These are phyloP conservation scores for Manis javanica DNA, from an alignment of 2,797 vertebrate genomes.

Conservation along the genomic window DNA sequence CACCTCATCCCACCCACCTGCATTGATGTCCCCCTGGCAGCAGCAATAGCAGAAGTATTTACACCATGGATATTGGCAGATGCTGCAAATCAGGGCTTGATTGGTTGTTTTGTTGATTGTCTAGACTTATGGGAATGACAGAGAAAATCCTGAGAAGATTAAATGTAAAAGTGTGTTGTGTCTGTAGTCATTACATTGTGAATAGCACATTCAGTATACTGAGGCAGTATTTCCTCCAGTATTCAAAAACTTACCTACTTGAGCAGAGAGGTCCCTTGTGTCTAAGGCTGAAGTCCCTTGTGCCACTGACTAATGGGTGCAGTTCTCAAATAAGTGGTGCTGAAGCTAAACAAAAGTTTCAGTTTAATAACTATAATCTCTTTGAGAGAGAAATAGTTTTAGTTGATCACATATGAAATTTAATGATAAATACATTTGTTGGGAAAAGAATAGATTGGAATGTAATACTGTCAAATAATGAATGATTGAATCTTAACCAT, in stretches of 20 bases:
- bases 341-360: not conserved
- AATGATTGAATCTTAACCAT: not conserved
- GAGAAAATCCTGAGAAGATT: not conserved
- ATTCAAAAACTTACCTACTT: not conserved
- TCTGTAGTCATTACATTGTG: not conserved
- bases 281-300: not conserved
- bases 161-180: not conserved
- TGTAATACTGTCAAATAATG: not conserved
- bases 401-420: no score
- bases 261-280: not conserved
- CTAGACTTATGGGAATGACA: not conserved
- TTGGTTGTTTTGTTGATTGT: not conserved
- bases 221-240: not conserved
- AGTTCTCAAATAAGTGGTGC: not conserved
- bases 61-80: not conserved
- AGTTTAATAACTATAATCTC: not conserved
- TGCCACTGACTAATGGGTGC: no score
- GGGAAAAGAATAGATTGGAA: not conserved
- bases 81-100: not conserved
- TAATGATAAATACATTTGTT: not conserved
- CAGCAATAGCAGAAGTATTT: not conserved
- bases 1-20: no score
- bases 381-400: not conserved
- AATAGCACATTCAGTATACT: not conserved
- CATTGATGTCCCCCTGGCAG: not conserved